Base-by-base conservation (phyloP, 2,113 vertebrate genomes). In the Shinisaurus crocodilurus region DNA sequence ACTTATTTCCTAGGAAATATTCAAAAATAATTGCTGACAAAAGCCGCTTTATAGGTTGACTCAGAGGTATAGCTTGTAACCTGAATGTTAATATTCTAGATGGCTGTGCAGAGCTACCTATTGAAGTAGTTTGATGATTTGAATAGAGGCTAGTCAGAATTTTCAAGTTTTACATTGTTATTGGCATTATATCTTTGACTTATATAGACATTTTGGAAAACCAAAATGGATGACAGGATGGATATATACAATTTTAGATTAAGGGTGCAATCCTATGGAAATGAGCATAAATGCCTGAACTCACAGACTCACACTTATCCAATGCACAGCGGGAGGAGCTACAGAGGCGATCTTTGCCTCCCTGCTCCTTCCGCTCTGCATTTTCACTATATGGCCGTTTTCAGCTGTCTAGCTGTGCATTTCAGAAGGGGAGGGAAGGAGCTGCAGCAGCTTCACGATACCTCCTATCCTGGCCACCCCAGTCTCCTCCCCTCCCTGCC, bases 1-100 rank as follows among this genome's bases (percentile, higher is more conserved):
- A 96, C 95, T 97, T 96, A 94, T 97, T 95, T 96, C 95, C 91
- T 94, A 90, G 82, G 96, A 97, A 96, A 96, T 96, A 94, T 96
- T 96, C 96, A 95, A 96, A 97, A 96, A 96, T 97, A 97, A 97
- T 95, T 96, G 95, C 95, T 96, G 96, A 94, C 93, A 97, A 96
- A 96, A 94, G 93, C 95, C 93, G 94, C 94, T 97, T 95, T 93
- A 94, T 93, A 95, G 91, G 95, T 96, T 97, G 90, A 96, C 91
- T 96, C 91, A 93, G 92, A 96, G 91, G 95, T 96, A 94, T 75
- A 54, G 94, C 94, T 95, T 96, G 89, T 96, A 96, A 96, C 96
- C 92, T 96, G 96, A 96, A 96, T 96, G 96, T 95, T 97, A 97
- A 97, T 96, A 93, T 95, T 93, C 95, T 95, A 90, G 87, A 87